A percentile compares a stretch with the other conserved stretches of the same genome.
These are phyloP conservation scores for Tachysurus vachellii DNA, from an alignment of 2,113 vertebrate species.

Conservation along the genomic window DNA sequence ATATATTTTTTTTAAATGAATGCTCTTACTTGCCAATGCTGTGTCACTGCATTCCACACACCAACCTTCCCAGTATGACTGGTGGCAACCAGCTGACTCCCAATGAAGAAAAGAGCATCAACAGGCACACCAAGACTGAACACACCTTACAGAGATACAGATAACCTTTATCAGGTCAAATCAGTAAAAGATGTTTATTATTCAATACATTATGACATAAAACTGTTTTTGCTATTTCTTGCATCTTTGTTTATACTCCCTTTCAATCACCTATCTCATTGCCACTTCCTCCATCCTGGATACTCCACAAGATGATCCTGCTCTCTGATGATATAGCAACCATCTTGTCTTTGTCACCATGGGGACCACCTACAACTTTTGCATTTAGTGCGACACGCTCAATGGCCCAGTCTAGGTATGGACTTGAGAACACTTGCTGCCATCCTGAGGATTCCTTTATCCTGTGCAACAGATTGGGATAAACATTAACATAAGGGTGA, in stretches of 20 bases:
- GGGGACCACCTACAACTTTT: constrained; percentile 94
- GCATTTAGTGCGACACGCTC: constrained; percentile 95
- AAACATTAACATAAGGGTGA: too few relatives aligned
- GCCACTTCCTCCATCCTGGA: constrained; percentile 93
- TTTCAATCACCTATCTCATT: constrained; percentile 86
- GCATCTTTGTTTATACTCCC: background rate
- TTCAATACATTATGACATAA: background rate
- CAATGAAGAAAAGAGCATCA: constrained; percentile 95
- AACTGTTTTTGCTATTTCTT: background rate
- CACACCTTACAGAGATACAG: constrained; percentile 74
- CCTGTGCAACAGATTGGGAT: constrained; percentile 63
- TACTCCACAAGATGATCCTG: constrained; percentile 95
- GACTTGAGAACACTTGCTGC: constrained; percentile 97
- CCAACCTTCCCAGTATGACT: constrained; percentile 98
- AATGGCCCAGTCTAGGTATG: constrained; percentile 90
- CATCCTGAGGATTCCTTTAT: constrained; percentile 97
- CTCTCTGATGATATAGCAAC: constrained; percentile 92
- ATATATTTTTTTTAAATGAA: background rate
- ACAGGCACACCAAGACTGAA: constrained; percentile 97
- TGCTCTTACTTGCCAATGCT: constrained; percentile 90
- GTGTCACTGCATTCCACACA: constrained; percentile 97
- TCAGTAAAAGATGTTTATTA: background rate
- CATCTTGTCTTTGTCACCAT: constrained; percentile 99
- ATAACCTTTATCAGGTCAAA: background rate
- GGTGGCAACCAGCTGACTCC: constrained; percentile 95